Conservation (phyloP, 53 echinoderm and acorn worm genomes). For the Henricia sp. region DNA sequence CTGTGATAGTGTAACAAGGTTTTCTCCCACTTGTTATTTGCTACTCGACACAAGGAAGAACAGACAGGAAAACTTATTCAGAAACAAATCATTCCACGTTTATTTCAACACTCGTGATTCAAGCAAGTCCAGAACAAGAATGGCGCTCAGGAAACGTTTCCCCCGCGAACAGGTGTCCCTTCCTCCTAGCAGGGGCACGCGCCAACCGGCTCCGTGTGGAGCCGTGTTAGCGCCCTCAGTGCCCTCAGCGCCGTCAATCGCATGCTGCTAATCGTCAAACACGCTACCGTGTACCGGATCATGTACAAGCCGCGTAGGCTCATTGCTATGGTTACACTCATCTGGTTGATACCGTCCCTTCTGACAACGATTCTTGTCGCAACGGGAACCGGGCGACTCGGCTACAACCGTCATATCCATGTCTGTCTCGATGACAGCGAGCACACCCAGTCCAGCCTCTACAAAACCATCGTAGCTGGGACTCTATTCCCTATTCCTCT, state of each 20-base stretch:
- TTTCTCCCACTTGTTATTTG: too few relatives aligned
- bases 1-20: too few relatives aligned
- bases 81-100: too few relatives aligned
- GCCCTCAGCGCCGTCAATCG: slow-evolving; percentile 31
- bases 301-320: slow-evolving; percentile 10
- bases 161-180: too few relatives aligned
- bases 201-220: too few relatives aligned
- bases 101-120: too few relatives aligned
- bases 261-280: slow-evolving; percentile 40
- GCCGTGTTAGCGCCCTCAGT: too few relatives aligned
- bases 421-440: slow-evolving; percentile 29
- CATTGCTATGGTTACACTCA: slow-evolving; percentile 7
- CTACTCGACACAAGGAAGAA: too few relatives aligned
- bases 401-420: slow-evolving; percentile 23
- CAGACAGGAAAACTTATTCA: too few relatives aligned
- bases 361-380: background rate
- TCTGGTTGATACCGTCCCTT: slow-evolving; percentile 12
- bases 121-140: too few relatives aligned
- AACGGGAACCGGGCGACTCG: slow-evolving; percentile 2
- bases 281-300: slow-evolving; percentile 2
- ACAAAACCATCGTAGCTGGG: slow-evolving; percentile 22
- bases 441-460: background rate
- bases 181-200: too few relatives aligned
- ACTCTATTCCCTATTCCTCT: slow-evolving; percentile 21
- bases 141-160: too few relatives aligned